Conservation (phyloP, 23 tunicate species). For the Trididemnum clinides region DNA sequence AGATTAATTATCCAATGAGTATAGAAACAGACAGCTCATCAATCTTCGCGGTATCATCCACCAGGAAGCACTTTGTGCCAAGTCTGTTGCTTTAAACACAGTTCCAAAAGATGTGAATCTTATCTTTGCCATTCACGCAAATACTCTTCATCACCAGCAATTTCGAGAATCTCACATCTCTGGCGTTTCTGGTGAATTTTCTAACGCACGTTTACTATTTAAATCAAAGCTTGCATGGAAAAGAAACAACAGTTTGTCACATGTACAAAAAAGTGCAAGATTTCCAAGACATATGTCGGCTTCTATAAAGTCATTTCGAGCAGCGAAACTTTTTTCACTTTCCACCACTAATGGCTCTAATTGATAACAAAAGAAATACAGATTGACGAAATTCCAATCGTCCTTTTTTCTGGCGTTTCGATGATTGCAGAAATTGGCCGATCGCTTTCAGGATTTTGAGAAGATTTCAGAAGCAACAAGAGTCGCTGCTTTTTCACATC, state of each 20-base stretch:
- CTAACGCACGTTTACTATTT: slow-evolving; percentile 17
- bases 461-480: slow-evolving; percentile 30
- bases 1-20: slow-evolving; percentile 40
- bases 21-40: slow-evolving; percentile 29
- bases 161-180: slow-evolving; percentile 52
- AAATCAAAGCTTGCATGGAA: slow-evolving; percentile 39
- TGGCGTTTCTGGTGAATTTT: slow-evolving; percentile 52
- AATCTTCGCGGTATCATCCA: slow-evolving; percentile 52
- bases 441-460: no score
- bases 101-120: slow-evolving; percentile 43
- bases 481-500: slow-evolving; percentile 47
- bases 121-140: slow-evolving; percentile 41
- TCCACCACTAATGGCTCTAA: slow-evolving; percentile 35
- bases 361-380: slow-evolving; percentile 37
- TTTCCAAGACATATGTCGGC: slow-evolving; percentile 31
- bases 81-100: slow-evolving; percentile 44
- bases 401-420: slow-evolving; percentile 36
- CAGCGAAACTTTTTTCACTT: slow-evolving; percentile 40
- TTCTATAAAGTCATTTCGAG: slow-evolving; percentile 29
- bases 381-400: slow-evolving; percentile 29
- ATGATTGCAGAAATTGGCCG: slow-evolving; percentile 2
- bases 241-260: slow-evolving; percentile 46
- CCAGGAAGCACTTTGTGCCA: slow-evolving; percentile 62
- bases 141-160: slow-evolving; percentile 55
- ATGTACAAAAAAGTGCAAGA: slow-evolving; percentile 41